Percentiles rank a stretch among this genome's conserved stretches.
phyloP scores from a whole-genome alignment of 2,113 vertebrate species.

The Pardalotus punctatus region DNA sequence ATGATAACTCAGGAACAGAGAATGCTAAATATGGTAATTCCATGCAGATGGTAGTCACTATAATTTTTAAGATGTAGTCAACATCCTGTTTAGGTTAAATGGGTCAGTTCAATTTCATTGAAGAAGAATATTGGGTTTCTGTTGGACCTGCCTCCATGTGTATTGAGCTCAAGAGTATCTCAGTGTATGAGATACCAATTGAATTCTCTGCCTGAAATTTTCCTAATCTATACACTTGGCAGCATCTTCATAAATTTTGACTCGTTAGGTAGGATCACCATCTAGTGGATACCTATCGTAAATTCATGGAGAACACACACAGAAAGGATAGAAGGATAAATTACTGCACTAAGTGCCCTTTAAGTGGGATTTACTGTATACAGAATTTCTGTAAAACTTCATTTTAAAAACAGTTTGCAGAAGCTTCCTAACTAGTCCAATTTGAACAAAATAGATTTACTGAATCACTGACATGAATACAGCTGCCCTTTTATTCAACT shows the following conservation, averaged over 20 bases:
- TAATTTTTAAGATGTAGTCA: background rate
- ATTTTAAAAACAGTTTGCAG: background rate
- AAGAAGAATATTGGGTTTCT: background rate
- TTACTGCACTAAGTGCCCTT: background rate
- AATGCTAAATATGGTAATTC: background rate
- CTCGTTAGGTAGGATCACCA: background rate
- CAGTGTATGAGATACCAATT: background rate
- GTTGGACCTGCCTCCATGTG: background rate
- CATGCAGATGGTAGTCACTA: background rate
- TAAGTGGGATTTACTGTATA: background rate
- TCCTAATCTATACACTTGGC: background rate
- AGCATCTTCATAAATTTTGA: background rate
- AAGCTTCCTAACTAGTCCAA: background rate
- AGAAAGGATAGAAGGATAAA: background rate
- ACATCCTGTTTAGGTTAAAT: background rate
- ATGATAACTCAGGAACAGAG: background rate
- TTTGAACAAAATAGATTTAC: background rate
- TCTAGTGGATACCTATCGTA: conserved; percentile 23
- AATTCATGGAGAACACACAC: background rate
- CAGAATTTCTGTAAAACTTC: background rate
- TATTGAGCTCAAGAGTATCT: background rate
- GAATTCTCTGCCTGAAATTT: background rate
- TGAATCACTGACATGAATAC: background rate
- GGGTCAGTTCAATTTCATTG: background rate
- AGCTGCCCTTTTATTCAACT: background rate